Percentiles rank a stretch among this genome's conserved stretches.
phyloP scores from a whole-genome alignment of 2,797 vertebrate genomes.

The Morelia viridis region DNA sequence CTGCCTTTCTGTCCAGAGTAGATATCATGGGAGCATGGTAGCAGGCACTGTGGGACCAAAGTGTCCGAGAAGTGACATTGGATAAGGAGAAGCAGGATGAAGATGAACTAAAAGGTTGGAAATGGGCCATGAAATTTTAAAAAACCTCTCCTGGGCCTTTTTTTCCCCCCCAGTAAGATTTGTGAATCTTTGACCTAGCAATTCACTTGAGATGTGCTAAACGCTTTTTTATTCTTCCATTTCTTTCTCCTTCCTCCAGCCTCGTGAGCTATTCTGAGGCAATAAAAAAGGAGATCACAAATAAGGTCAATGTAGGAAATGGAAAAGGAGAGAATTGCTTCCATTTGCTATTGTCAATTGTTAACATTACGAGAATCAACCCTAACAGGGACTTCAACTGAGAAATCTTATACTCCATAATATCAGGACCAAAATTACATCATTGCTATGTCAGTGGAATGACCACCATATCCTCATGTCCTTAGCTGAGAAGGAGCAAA shows the following conservation, averaged over 20 bases:
- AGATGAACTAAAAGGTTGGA: background rate
- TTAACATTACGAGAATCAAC: conserved; percentile 45
- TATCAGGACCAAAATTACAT: background rate
- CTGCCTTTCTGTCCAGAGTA: background rate
- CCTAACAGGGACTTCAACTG: conserved; percentile 23
- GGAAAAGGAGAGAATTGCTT: conserved; percentile 45
- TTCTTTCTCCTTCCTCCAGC: background rate
- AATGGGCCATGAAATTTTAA: background rate
- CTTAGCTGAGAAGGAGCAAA: background rate
- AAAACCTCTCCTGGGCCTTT: conserved; percentile 4
- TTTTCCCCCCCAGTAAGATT: background rate
- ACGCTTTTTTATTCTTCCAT: conserved; percentile 23
- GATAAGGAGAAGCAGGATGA: background rate
- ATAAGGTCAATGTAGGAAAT: conserved; percentile 48
- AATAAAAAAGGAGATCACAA: conserved; percentile 39
- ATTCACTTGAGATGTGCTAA: background rate
- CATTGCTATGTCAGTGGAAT: background rate
- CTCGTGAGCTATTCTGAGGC: conserved; percentile 39
- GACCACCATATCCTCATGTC: background rate
- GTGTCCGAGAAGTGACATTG: background rate
- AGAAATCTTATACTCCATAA: background rate
- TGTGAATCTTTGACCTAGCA: background rate
- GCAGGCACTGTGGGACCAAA: background rate
- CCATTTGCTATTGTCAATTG: conserved; percentile 26
- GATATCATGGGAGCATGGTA: background rate